These are phyloP conservation scores for fruit fly (Drosophila melanogaster) DNA, from an alignment of 1,140 invertebrate genomes.

Conservation along the genomic window DNA sequence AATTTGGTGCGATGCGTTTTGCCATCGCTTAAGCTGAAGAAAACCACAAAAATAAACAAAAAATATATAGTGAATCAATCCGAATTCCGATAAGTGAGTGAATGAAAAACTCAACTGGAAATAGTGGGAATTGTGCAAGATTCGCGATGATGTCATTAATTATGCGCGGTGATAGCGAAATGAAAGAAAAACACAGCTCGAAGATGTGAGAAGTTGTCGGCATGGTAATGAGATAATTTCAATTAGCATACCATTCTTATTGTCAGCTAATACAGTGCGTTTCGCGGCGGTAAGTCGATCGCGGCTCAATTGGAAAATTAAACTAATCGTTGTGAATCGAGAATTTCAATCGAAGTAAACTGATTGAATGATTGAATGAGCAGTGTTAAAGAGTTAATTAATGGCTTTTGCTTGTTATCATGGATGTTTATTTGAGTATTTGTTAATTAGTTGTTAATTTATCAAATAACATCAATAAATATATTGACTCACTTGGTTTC, in stretches of 20 bases:
- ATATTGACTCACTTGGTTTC: neutral
- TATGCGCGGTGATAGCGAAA: slow-evolving; percentile 25
- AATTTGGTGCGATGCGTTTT: slow-evolving; percentile 30
- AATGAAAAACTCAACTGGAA: neutral
- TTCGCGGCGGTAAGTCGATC: slow-evolving; percentile 1
- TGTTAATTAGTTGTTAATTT: neutral
- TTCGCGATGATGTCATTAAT: slow-evolving; percentile 38
- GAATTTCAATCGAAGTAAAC: neutral
- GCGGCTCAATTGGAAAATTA: slow-evolving; percentile 8
- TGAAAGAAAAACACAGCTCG: neutral
- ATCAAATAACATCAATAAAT: neutral
- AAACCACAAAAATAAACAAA: neutral
- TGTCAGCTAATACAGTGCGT: slow-evolving; percentile 4
- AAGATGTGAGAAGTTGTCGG: slow-evolving; percentile 8
- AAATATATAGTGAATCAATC: slow-evolving; percentile 2
- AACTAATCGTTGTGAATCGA: too few species aligned
- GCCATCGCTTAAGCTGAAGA: neutral
- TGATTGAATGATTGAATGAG: neutral
- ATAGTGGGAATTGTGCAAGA: slow-evolving; percentile 14
- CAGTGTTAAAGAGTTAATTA: slow-evolving; percentile 1
- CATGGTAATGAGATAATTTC: slow-evolving; percentile 36
- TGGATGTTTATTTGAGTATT: neutral
- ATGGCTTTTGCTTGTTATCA: too few species aligned
- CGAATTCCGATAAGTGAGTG: neutral
- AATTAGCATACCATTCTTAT: slow-evolving; percentile 24